These are phyloP conservation scores for Philopotamus ludificatus DNA, from an alignment of 1,140 invertebrate genomes.

Conservation along the genomic window DNA sequence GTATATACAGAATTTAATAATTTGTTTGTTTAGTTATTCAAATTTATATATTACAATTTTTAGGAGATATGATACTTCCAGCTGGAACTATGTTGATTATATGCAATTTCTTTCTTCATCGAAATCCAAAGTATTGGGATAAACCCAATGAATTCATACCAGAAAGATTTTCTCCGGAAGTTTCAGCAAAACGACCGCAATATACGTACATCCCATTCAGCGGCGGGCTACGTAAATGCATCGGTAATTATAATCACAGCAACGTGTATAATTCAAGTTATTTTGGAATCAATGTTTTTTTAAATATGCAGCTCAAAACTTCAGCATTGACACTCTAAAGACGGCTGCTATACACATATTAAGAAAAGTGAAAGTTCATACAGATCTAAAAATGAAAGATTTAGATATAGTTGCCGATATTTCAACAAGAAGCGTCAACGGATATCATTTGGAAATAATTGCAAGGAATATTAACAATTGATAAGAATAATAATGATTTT, in stretches of 20 bases:
- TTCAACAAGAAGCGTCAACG: too few species aligned
- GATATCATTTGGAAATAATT: too few species aligned
- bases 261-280: background rate
- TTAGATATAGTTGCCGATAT: too few species aligned
- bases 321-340: background rate
- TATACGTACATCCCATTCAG: slow-evolving; percentile 11
- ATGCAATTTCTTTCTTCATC: background rate
- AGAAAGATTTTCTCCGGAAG: slow-evolving; percentile 7
- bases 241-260: slow-evolving; percentile 8
- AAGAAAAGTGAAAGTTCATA: too few species aligned
- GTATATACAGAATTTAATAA: background rate
- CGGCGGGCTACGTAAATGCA: background rate
- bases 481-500: too few species aligned
- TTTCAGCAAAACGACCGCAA: background rate
- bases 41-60: too few species aligned
- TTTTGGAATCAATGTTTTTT: background rate
- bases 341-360: background rate
- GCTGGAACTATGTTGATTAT: background rate
- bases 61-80: slow-evolving; percentile 1
- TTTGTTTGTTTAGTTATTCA: too few species aligned
- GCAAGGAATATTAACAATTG: too few species aligned
- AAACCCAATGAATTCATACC: slow-evolving; percentile 1
- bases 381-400: too few species aligned
- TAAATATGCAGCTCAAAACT: too few species aligned
- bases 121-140: slow-evolving; percentile 6